A percentile compares a stretch with the other conserved stretches of the same genome.
These are phyloP conservation scores for Pimephales promelas DNA, from an alignment of 2,113 vertebrate genomes.

Conservation along the genomic window DNA sequence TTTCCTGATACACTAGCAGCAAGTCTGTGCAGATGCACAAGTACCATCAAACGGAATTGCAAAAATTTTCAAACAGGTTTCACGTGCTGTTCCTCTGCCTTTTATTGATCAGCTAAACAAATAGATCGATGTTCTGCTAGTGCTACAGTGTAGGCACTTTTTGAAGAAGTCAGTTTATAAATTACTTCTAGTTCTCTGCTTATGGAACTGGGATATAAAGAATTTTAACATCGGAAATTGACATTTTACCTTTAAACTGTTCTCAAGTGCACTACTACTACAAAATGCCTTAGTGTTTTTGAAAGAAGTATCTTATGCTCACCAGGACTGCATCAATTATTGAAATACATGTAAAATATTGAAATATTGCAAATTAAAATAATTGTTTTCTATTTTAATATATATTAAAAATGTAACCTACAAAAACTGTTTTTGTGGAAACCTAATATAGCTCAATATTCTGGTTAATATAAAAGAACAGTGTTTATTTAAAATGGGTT, in stretches of 20 bases:
- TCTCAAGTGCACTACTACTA: not conserved
- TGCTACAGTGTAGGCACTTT: not conserved
- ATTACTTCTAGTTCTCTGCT: not conserved
- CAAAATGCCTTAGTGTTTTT: not conserved
- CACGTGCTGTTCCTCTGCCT: not conserved
- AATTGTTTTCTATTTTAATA: too few relatives aligned
- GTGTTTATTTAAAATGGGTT: too few relatives aligned
- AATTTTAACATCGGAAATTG: not conserved
- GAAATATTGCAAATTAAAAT: too few relatives aligned
- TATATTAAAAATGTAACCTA: too few relatives aligned
- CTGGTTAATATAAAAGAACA: too few relatives aligned
- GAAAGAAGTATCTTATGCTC: not conserved
- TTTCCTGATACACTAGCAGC: slow-evolving; percentile 46
- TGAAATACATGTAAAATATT: too few relatives aligned
- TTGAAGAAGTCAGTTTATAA: not conserved
- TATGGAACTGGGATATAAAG: not conserved
- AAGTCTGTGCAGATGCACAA: slow-evolving; percentile 11
- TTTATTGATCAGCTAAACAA: not conserved
- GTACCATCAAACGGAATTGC: not conserved
- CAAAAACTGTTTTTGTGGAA: not conserved
- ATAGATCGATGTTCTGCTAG: not conserved
- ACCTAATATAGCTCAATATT: not conserved
- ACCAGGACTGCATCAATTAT: not conserved
- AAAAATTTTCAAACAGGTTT: not conserved
- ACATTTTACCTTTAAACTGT: not conserved